Percentiles rank a stretch among this genome's conserved stretches.
Evolutionary conservation across 2,113 vertebrate species (phyloP).

Genomic region (Leiothrix lutea): DNA sequence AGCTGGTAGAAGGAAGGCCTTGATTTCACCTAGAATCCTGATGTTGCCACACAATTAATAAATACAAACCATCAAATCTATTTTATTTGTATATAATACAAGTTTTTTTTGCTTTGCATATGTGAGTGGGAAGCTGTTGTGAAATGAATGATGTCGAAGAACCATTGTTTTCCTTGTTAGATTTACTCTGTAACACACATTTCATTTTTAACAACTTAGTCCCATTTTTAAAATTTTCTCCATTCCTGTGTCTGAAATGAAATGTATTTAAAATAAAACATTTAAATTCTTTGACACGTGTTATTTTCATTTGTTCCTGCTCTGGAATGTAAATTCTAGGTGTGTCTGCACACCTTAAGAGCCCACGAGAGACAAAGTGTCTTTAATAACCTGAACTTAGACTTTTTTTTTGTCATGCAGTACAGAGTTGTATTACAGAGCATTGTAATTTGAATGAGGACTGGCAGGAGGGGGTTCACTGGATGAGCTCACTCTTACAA

Average conservation of each 20-base stretch:
- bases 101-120: background rate
- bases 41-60: background rate
- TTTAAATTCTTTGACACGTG: background rate
- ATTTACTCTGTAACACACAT: background rate
- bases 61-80: background rate
- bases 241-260: background rate
- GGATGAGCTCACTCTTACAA: background rate
- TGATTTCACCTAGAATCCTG: background rate
- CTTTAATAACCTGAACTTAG: background rate
- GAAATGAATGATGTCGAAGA: background rate
- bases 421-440: background rate
- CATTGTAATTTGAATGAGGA: accelerated
- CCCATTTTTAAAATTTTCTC: background rate
- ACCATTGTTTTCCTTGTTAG: background rate
- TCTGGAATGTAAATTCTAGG: background rate
- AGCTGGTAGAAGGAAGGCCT: background rate
- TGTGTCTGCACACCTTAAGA: background rate
- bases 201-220: background rate
- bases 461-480: background rate
- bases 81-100: background rate
- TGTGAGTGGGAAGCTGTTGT: background rate
- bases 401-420: background rate
- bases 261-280: background rate
- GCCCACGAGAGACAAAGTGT: background rate
- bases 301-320: background rate